Conservation (phyloP, 2,113 vertebrate genomes). For the Malurus cyaneus region DNA sequence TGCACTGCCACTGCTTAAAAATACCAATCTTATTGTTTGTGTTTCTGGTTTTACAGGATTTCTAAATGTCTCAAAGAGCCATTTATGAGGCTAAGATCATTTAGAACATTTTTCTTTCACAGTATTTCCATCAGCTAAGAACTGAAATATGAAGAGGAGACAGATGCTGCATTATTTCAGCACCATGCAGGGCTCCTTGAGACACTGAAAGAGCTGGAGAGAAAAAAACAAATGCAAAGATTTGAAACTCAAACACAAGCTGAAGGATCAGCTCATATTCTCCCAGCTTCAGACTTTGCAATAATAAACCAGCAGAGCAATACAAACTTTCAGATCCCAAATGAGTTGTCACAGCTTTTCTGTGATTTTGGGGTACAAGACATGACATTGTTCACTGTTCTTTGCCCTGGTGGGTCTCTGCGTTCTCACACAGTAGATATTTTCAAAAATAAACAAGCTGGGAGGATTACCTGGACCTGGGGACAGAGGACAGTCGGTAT, state of each 20-base stretch:
- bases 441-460: not conserved
- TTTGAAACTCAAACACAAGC: not conserved
- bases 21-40: not conserved
- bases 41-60: not conserved
- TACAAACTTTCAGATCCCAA: conserved; percentile 1
- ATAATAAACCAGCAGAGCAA: conserved; percentile 27
- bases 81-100: conserved; percentile 1
- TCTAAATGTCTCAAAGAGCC: not conserved
- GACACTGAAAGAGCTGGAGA: not conserved
- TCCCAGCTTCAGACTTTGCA: not conserved
- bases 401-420: not conserved
- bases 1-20: not conserved
- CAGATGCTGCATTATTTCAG: conserved; percentile 10
- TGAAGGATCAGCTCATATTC: not conserved
- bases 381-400: not conserved
- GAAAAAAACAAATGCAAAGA: not conserved
- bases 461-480: not conserved
- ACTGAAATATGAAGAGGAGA: not conserved
- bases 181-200: not conserved
- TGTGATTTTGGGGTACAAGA: not conserved
- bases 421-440: not conserved
- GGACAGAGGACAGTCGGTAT: not conserved
- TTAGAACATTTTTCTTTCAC: not conserved
- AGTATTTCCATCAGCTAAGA: not conserved
- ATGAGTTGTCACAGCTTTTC: not conserved